A percentile compares a stretch with the other conserved stretches of the same genome.
Evolutionary conservation across 2,888 invertebrate species (phyloP).

Genomic region (Dynastes maya): DNA sequence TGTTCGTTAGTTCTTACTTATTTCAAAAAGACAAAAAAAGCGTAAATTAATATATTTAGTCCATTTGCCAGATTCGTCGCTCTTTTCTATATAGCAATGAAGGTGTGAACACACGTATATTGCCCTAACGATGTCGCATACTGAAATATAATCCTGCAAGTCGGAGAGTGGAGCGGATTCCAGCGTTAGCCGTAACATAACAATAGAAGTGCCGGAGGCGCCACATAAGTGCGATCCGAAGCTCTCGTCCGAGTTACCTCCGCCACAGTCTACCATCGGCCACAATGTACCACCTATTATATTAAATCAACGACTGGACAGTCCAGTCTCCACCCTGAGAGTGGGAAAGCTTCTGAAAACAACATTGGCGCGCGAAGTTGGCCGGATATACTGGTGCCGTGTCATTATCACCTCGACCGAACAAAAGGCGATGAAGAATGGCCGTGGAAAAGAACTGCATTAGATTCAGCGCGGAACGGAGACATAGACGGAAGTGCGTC

Average conservation of each 20-base stretch:
- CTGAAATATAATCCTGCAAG: slow-evolving; percentile 59
- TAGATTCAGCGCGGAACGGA: slow-evolving; percentile 63
- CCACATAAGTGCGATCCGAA: slow-evolving; percentile 66
- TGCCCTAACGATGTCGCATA: not conserved
- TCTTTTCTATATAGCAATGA: not conserved
- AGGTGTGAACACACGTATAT: not conserved
- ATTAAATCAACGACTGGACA: slow-evolving; percentile 65
- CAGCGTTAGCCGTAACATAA: slow-evolving; percentile 56
- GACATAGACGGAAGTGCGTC: slow-evolving; percentile 57
- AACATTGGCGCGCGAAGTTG: slow-evolving; percentile 66
- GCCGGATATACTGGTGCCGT: slow-evolving; percentile 68
- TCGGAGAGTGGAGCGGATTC: slow-evolving; percentile 39
- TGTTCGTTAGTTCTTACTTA: too few species aligned
- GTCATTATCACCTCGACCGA: slow-evolving; percentile 69
- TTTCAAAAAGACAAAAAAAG: too few species aligned
- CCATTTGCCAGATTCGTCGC: too few species aligned
- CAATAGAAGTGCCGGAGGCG: slow-evolving; percentile 63
- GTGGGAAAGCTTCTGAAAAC: slow-evolving; percentile 63
- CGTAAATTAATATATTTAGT: too few species aligned
- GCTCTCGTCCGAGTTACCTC: slow-evolving; percentile 67
- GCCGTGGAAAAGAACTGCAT: slow-evolving; percentile 69
- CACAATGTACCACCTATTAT: slow-evolving; percentile 68
- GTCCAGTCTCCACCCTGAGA: slow-evolving; percentile 41
- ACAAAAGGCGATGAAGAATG: slow-evolving; percentile 68
- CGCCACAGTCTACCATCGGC: slow-evolving; percentile 65